A percentile compares a stretch with the other conserved stretches of the same genome.
These are phyloP conservation scores for Drosophila tanythrix DNA, from an alignment of 2,888 invertebrate genomes.

Conservation along the genomic window DNA sequence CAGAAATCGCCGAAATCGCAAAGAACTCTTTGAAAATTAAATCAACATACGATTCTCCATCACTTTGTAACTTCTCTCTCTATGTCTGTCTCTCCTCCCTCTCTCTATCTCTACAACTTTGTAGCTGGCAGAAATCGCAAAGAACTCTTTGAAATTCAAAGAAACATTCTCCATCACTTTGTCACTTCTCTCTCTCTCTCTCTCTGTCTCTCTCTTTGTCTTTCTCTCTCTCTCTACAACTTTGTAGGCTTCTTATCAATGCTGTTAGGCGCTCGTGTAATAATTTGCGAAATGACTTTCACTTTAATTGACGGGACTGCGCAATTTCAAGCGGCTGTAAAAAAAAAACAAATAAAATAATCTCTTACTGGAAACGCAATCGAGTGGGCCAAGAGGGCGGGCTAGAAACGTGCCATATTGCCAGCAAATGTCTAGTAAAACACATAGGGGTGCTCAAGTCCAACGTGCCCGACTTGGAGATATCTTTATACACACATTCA, in stretches of 20 bases:
- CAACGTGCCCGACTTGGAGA: background rate
- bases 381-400: conserved; percentile 8
- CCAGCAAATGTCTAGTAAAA: conserved; percentile 57
- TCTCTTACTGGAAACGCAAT: conserved; percentile 17
- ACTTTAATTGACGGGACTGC: conserved; percentile 56
- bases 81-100: background rate
- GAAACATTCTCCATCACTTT: background rate
- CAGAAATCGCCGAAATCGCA: background rate
- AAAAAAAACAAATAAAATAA: conserved; percentile 36
- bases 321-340: conserved; percentile 25
- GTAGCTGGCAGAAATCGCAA: background rate
- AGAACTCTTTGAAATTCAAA: background rate
- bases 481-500: background rate
- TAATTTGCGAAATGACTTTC: conserved; percentile 56
- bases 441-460: background rate
- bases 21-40: background rate
- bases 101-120: background rate
- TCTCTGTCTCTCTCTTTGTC: background rate
- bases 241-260: conserved; percentile 20
- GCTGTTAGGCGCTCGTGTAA: conserved; percentile 1
- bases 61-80: background rate
- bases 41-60: background rate
- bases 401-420: conserved; percentile 62
- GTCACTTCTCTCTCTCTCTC: background rate
- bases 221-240: background rate